Base-by-base conservation (phyloP, 2,797 vertebrate species). In the Apogon hyalosoma region DNA sequence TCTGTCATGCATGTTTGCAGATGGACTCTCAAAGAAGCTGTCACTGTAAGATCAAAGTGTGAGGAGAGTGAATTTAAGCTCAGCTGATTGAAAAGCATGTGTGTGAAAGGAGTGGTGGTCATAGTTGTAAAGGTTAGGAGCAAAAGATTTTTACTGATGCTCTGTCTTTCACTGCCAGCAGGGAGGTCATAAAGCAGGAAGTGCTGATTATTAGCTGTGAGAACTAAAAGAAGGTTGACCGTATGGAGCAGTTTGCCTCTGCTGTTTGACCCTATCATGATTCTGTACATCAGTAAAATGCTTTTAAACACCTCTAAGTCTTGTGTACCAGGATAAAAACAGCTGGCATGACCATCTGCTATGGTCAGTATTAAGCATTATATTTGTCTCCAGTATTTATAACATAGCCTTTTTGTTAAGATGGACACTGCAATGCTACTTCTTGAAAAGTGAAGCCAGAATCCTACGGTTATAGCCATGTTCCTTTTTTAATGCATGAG, bases 131-230 rank as follows among this genome's bases (percentile, higher is more conserved):
- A 2, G 21, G 58, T 65, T 54, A 24, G 39, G 50, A 13, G 19
- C 49, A 21, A 3, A 51, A 6, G 47, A 55, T 48, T 75, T 73
- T 15, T 46, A 28, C 14, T 39, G 41, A 15, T 28, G 16, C 39
- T 46, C 39, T 28, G 10, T 48, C 7, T 43, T 28, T 48, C 38
- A 31, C 13, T 19, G n/a, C 55, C 42, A 71, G 66, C 65, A 68
- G 31, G 72, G 6, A 63, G 13, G 28, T 69, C 59, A 63, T 51
- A 24, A 72, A 71, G 76, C 63, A 75, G 69, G 64, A 81, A 75
- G 61, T 51, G 18, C 31, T 63, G 39, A 21, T 21, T 21, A 21
- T 9, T 43, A 14, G 67, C 1, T 66, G 40, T 61, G 53, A 51
- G 15, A 56, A 14, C 10, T 55, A 65, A 77, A 64, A 75, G 70